Evolutionary conservation across 2,113 vertebrate genomes (phyloP).

Genomic region (Notothenia rossii): DNA sequence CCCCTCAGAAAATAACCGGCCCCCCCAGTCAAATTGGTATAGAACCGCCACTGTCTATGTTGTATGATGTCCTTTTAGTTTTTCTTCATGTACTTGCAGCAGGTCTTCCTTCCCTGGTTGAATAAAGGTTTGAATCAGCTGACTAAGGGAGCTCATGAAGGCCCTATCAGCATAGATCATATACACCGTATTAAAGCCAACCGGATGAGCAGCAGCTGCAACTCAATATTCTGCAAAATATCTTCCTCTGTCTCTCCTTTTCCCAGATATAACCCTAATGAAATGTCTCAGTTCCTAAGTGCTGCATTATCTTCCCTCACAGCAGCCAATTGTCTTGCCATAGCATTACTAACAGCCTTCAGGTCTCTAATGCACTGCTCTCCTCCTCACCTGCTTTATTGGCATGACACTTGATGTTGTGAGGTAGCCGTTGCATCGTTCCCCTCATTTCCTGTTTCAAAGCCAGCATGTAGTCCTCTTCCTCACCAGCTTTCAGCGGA

Average conservation of each 20-base stretch:
- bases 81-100: too few relatives aligned
- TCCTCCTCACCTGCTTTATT: conserved; percentile 83
- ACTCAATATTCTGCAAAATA: conserved; percentile 45
- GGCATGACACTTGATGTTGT: conserved; percentile 83
- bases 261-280: conserved; percentile 46
- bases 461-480: conserved; percentile 91
- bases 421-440: conserved; percentile 86
- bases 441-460: conserved; percentile 93
- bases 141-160: not conserved
- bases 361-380: conserved; percentile 41
- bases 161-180: not conserved
- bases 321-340: conserved; percentile 11
- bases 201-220: conserved; percentile 15
- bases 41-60: too few relatives aligned
- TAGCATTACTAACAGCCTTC: conserved; percentile 6
- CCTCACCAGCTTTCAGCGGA: conserved; percentile 88
- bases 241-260: conserved; percentile 16
- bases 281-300: conserved; percentile 62
- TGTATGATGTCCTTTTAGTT: too few relatives aligned
- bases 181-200: conserved; percentile 4
- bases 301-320: conserved; percentile 55
- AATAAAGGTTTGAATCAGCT: not conserved
- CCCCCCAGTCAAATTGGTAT: too few relatives aligned
- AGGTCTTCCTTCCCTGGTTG: too few relatives aligned
- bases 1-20: too few relatives aligned